Evolutionary conservation across 2,113 vertebrate genomes (phyloP).

Genomic region (Oreochromis tanganicae): DNA sequence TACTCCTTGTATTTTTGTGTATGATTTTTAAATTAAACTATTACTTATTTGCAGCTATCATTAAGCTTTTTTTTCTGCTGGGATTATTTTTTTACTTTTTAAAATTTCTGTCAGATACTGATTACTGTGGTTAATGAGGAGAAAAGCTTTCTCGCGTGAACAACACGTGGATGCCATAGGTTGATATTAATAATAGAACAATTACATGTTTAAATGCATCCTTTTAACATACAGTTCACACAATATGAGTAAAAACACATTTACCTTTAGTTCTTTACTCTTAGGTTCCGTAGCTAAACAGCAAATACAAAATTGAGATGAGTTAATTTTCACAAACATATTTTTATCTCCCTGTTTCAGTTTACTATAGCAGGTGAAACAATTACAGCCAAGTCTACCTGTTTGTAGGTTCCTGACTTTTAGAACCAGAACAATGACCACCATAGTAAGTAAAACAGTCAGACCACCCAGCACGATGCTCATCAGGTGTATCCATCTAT

Average conservation of each 20-base stretch:
- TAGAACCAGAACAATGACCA: not conserved
- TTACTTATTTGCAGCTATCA: not conserved
- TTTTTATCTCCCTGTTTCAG: fast-evolving
- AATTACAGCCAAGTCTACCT: not conserved
- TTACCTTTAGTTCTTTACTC: fast-evolving
- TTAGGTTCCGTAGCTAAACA: fast-evolving
- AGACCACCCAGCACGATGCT: not conserved
- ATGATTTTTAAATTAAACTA: fast-evolving
- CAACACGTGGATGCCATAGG: fast-evolving
- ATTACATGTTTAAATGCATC: not conserved
- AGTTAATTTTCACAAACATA: not conserved
- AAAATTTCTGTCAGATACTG: fast-evolving
- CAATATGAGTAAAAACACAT: not conserved
- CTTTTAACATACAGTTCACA: fast-evolving
- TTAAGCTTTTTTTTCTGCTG: fast-evolving
- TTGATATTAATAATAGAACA: fast-evolving
- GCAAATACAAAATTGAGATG: not conserved
- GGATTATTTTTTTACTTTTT: not conserved
- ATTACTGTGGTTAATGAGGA: fast-evolving
- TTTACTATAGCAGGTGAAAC: fast-evolving
- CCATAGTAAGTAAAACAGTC: not conserved
- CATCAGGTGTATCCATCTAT: fast-evolving
- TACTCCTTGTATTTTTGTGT: not conserved
- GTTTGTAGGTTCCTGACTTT: not conserved
- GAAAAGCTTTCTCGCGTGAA: fast-evolving